Conservation (phyloP, 2,113 vertebrate genomes). For the Pleuronectes platessa region DNA sequence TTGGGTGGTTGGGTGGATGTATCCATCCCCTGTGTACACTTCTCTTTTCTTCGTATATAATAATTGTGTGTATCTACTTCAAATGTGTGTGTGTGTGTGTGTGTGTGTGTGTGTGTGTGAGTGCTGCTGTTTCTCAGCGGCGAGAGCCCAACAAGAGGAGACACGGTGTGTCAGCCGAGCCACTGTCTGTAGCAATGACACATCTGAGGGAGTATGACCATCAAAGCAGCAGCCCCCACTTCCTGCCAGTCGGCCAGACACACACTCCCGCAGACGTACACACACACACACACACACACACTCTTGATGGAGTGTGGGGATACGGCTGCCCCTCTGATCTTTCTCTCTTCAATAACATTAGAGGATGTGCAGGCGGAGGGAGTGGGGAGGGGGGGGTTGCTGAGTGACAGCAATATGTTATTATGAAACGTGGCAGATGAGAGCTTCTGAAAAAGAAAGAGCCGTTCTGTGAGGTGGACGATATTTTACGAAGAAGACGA, state of each 20-base stretch:
- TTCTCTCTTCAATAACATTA: slow-evolving; percentile 70
- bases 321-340: slow-evolving; percentile 74
- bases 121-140: slow-evolving; percentile 49
- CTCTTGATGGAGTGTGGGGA: slow-evolving; percentile 66
- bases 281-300: slow-evolving; percentile 36
- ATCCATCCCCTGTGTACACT: slow-evolving; percentile 27
- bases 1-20: slow-evolving; percentile 13
- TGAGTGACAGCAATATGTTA: slow-evolving; percentile 67
- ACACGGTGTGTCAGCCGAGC: slow-evolving; percentile 50
- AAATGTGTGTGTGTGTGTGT: slow-evolving; percentile 1
- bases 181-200: slow-evolving; percentile 63
- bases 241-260: slow-evolving; percentile 54
- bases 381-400: neutral
- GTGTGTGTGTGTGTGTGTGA: slow-evolving; percentile 22
- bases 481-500: neutral
- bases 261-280: neutral
- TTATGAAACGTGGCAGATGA: slow-evolving; percentile 54
- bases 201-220: slow-evolving; percentile 76
- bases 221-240: slow-evolving; percentile 71
- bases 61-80: slow-evolving; percentile 20
- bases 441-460: slow-evolving; percentile 40
- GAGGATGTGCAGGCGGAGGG: slow-evolving; percentile 39
- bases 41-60: neutral
- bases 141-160: slow-evolving; percentile 49
- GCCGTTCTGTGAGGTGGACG: slow-evolving; percentile 4